Conservation (phyloP, 2,113 vertebrate species). For the Phocoena phocoena region DNA sequence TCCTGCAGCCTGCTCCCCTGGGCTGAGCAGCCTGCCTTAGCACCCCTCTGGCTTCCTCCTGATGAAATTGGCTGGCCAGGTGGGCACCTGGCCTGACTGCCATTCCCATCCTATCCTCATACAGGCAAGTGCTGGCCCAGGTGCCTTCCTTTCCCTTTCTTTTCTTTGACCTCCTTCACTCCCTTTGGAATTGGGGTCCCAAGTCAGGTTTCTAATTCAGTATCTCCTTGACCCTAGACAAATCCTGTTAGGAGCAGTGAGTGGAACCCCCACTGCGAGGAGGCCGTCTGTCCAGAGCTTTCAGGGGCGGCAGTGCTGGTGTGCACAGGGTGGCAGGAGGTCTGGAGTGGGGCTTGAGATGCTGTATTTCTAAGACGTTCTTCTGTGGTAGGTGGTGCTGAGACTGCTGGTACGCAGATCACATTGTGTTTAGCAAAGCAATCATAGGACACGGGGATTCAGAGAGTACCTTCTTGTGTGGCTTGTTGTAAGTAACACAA, state of each 20-base stretch:
- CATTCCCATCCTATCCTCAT: background rate
- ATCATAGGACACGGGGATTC: background rate
- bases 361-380: background rate
- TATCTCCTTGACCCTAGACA: background rate
- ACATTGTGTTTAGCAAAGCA: background rate
- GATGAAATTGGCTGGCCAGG: background rate
- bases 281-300: background rate
- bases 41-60: background rate
- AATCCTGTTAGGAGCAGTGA: background rate
- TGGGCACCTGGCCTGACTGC: background rate
- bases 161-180: background rate
- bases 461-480: background rate
- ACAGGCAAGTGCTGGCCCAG: fast-evolving
- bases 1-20: background rate
- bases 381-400: background rate
- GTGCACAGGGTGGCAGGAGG: too few species aligned
- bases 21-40: background rate
- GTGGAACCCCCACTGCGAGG: background rate
- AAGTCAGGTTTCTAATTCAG: background rate
- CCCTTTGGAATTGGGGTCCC: background rate
- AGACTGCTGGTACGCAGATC: background rate
- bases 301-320: too few species aligned
- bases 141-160: background rate
- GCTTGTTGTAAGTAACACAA: background rate
- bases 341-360: background rate